Evolutionary conservation across 1,140 invertebrate genomes (phyloP), one percentile per base, ranked within the genome.

Genomic region (Drosophila nannoptera): DNA sequence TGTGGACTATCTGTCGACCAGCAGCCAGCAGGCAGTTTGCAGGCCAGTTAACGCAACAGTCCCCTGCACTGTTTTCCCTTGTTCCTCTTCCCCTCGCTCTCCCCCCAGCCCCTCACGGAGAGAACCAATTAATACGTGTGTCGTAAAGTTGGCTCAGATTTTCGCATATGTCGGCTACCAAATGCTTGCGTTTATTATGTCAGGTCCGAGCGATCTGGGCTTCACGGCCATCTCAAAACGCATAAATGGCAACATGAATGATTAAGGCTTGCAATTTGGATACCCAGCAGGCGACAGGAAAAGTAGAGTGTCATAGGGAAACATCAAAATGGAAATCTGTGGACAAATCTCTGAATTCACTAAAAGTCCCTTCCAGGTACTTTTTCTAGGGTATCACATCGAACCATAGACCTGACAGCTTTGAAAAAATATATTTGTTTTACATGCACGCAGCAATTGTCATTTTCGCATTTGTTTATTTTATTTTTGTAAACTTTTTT

Each of bases 191-290:
- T 80, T 80, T 76, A 83, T 84, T 84, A 73, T 84, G 69, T 67
- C 69, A 76, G 63, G 11, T 29, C 31, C 31, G 54, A 11, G 12
- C 42, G 12, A 22, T 40, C 7, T 45, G 63, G 56, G 43, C 52
- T 59, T 31, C 55, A 63, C 53, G 49, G 62, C 42, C 52, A 66
- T 50, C 52, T 56, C 61, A 70, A 56, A 49, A 55, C 61, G 60
- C 70, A 77, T 82, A 82, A 82, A 86, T 84, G 73, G 56, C 49
- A 31, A 29, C 46, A 80, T 84, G 69, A 83, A 86, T 84, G 69
- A 74, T 71, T 80, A 70, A 83, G 71, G 48, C 53, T 59, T 48
- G 11, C 38, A 33, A 33, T 60, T 42, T 66, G 38, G 29, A 70
- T 59, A 54, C 29, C 6, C 50, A 22, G 22, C 22, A 22, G 3